Percentiles rank a stretch among this genome's conserved stretches.
These are phyloP conservation scores for Drosophila emarginata DNA, from an alignment of 2,888 invertebrate species.

Conservation along the genomic window DNA sequence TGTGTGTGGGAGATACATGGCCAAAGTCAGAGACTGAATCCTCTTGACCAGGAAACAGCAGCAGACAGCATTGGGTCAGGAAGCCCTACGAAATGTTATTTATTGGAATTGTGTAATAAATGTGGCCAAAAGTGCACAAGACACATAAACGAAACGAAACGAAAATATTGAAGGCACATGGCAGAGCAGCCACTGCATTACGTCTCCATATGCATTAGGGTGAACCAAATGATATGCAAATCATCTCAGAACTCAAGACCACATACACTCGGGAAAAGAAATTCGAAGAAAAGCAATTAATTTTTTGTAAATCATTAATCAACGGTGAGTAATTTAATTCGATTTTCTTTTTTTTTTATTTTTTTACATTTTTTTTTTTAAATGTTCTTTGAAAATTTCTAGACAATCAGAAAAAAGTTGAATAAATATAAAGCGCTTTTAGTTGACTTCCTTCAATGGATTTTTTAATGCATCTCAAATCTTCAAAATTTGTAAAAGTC, in stretches of 20 bases:
- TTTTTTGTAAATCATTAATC: too few species aligned
- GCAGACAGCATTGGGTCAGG: slow-evolving; percentile 38
- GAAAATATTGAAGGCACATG: slow-evolving; percentile 16
- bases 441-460: too few species aligned
- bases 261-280: neutral
- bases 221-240: slow-evolving; percentile 7
- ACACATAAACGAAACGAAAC: slow-evolving; percentile 57
- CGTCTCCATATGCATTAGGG: slow-evolving; percentile 5
- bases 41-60: slow-evolving; percentile 23
- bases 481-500: too few species aligned
- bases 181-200: slow-evolving; percentile 12
- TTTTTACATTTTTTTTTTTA: too few species aligned
- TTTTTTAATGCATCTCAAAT: too few species aligned
- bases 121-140: slow-evolving; percentile 66
- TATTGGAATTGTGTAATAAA: slow-evolving; percentile 70
- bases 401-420: too few species aligned
- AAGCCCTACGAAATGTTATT: slow-evolving; percentile 61
- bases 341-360: too few species aligned
- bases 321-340: too few species aligned
- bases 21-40: neutral
- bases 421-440: too few species aligned
- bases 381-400: too few species aligned
- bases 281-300: too few species aligned
- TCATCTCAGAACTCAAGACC: neutral
- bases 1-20: too few species aligned